A percentile compares a stretch with the other conserved stretches of the same genome.
phyloP scores from a whole-genome alignment of 2,113 vertebrate genomes.

The Nesoenas mayeri region DNA sequence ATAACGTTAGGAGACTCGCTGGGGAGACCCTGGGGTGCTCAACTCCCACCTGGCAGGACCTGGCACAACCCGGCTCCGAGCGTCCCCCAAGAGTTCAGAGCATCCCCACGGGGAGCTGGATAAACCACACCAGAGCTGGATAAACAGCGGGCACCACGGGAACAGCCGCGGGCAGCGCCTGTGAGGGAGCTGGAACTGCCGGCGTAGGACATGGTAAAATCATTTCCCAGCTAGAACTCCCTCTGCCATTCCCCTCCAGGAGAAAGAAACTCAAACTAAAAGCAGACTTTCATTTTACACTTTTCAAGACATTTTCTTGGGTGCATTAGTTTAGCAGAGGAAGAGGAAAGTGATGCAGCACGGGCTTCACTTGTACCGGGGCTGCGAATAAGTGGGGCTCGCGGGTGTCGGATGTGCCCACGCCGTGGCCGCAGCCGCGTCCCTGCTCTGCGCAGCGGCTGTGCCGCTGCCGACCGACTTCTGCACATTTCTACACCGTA shows the following conservation, averaged over 20 bases:
- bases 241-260: not conserved
- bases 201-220: rapidly evolving
- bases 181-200: rapidly evolving
- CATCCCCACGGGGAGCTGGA: too few relatives aligned
- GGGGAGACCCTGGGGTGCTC: rapidly evolving
- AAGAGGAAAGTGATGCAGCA: rapidly evolving
- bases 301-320: rapidly evolving
- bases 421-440: rapidly evolving
- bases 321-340: rapidly evolving
- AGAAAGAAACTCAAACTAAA: not conserved
- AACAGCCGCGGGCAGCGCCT: rapidly evolving
- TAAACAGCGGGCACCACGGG: rapidly evolving
- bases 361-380: rapidly evolving
- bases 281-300: rapidly evolving
- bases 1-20: rapidly evolving
- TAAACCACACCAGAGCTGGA: too few relatives aligned
- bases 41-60: rapidly evolving
- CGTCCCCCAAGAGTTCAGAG: too few relatives aligned
- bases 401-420: too few relatives aligned
- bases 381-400: rapidly evolving
- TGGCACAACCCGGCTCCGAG: not conserved
- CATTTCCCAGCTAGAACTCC: not conserved
- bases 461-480: rapidly evolving
- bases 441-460: rapidly evolving
- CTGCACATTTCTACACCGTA: rapidly evolving